These are phyloP conservation scores for Pelecanoides urinatrix DNA, from an alignment of 2,113 vertebrate species.

Conservation along the genomic window DNA sequence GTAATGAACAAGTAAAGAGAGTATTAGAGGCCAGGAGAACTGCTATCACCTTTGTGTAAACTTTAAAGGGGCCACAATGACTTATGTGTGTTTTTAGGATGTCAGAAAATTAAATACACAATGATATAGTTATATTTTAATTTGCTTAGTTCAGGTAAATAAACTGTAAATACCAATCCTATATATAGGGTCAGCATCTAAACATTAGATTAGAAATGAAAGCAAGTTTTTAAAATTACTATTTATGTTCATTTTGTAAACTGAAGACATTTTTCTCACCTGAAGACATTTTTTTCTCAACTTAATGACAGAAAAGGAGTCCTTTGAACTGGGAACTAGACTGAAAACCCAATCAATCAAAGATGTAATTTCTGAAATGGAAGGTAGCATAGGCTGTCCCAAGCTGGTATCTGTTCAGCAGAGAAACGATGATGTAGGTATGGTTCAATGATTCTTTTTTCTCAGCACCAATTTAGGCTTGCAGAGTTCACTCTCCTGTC, in stretches of 20 bases:
- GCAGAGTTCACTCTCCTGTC: not conserved
- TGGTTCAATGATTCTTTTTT: not conserved
- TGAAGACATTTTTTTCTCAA: not conserved
- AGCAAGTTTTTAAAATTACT: not conserved
- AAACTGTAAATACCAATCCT: slow-evolving; percentile 21
- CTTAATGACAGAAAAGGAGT: not conserved
- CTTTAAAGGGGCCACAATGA: slow-evolving; percentile 35
- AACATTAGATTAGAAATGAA: not conserved
- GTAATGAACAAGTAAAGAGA: slow-evolving; percentile 60
- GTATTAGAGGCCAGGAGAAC: slow-evolving; percentile 21
- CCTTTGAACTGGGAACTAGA: not conserved
- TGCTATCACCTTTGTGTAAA: slow-evolving; percentile 45
- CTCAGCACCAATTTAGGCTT: not conserved
- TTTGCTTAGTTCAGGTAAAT: slow-evolving; percentile 37
- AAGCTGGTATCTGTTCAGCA: not conserved
- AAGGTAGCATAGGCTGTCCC: not conserved
- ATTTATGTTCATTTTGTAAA: not conserved
- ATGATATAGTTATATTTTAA: slow-evolving; percentile 22
- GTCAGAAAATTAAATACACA: slow-evolving; percentile 42
- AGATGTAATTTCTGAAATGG: not conserved
- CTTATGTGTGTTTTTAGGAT: slow-evolving; percentile 31
- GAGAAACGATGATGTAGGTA: not conserved
- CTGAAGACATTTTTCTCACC: not conserved
- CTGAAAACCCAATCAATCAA: not conserved
- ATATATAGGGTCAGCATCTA: not conserved